Conservation (phyloP, 2,888 invertebrate genomes). For the Mimachlamys varia region DNA sequence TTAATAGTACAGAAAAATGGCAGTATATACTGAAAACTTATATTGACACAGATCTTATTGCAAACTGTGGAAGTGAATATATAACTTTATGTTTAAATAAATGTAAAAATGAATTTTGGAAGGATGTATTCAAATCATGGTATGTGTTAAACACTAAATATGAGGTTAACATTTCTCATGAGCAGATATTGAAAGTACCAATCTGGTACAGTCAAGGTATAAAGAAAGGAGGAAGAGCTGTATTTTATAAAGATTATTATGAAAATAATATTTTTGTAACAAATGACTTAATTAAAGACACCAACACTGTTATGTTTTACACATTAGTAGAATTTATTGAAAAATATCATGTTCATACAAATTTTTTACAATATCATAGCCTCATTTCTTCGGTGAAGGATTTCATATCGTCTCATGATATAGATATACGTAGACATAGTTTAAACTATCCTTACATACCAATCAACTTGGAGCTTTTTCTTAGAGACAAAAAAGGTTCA, state of each 20-base stretch:
- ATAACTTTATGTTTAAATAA: no score
- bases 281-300: neutral
- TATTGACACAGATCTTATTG: no score
- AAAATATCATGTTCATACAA: neutral
- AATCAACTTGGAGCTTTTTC: neutral
- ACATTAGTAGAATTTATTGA: neutral
- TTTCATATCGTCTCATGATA: neutral
- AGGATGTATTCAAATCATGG: neutral
- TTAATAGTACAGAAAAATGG: no score
- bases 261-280: neutral
- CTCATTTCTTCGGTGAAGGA: neutral
- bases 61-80: no score
- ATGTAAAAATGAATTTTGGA: neutral
- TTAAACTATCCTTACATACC: no score
- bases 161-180: neutral
- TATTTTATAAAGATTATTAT: neutral
- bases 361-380: neutral
- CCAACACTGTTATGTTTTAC: neutral
- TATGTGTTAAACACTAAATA: neutral
- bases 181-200: neutral
- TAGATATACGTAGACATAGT: no score
- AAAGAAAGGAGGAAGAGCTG: neutral
- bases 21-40: no score
- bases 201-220: neutral
- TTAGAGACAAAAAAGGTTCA: neutral